These are phyloP conservation scores for Pseudochirops cupreus DNA, from an alignment of 2,797 vertebrate species.

Conservation along the genomic window DNA sequence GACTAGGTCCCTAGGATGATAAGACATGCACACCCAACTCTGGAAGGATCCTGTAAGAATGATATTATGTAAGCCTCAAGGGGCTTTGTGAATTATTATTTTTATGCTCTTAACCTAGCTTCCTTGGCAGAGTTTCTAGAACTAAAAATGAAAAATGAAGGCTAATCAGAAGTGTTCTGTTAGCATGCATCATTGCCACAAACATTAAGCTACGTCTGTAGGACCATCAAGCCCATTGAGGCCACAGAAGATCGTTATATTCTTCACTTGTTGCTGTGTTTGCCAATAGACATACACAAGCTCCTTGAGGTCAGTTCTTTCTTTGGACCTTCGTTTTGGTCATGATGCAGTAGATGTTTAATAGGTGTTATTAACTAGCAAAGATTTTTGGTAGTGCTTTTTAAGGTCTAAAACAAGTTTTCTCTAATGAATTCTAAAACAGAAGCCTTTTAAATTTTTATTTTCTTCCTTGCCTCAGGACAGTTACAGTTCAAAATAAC, in stretches of 20 bases:
- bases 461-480: neutral
- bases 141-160: neutral
- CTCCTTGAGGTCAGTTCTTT: neutral
- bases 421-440: neutral
- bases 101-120: neutral
- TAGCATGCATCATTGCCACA: neutral
- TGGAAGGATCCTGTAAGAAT: neutral
- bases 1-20: neutral
- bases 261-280: neutral
- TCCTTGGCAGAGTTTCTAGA: neutral
- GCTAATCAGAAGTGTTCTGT: neutral
- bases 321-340: neutral
- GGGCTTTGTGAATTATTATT: neutral
- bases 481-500: neutral
- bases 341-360: neutral
- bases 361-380: neutral
- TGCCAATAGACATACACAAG: neutral
- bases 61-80: neutral
- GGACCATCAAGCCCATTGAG: neutral
- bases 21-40: neutral
- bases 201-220: neutral
- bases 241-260: neutral
- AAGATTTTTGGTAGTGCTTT: neutral
- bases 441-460: neutral
- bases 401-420: neutral